Evolutionary conservation across 2,113 vertebrate genomes (phyloP).

Genomic region (Rhinogobius similis): DNA sequence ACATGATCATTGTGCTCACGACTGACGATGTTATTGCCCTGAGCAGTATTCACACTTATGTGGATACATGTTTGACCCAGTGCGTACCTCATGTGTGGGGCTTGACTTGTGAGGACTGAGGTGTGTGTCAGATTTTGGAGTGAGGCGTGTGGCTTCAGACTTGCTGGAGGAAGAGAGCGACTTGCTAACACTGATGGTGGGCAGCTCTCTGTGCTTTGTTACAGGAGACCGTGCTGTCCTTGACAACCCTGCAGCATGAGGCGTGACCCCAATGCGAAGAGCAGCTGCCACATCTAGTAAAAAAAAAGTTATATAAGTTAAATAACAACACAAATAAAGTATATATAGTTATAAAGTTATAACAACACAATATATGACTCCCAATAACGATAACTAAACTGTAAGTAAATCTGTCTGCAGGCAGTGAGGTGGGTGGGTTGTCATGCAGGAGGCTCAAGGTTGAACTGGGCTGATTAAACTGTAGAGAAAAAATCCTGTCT

Average conservation of each 20-base stretch:
- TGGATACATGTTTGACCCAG: neutral
- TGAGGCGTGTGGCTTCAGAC: constrained; percentile 74
- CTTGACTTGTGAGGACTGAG: constrained; percentile 91
- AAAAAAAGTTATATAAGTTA: no score
- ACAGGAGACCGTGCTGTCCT: constrained; percentile 69
- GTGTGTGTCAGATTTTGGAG: constrained; percentile 80
- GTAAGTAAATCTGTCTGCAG: constrained; percentile 44
- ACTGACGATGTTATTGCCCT: constrained; percentile 53
- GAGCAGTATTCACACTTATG: constrained; percentile 22
- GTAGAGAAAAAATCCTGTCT: constrained; percentile 56
- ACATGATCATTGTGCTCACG: constrained; percentile 37
- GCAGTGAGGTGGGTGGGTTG: constrained; percentile 43
- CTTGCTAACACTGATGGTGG: constrained; percentile 77
- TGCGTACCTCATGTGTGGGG: constrained; percentile 88
- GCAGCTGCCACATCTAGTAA: constrained; percentile 71
- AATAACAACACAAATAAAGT: no score
- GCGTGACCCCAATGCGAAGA: constrained; percentile 64
- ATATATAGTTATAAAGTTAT: constrained; percentile 12
- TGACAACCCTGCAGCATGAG: constrained; percentile 66
- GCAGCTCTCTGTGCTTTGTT: constrained; percentile 75
- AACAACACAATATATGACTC: constrained; percentile 33
- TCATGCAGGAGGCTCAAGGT: constrained; percentile 67
- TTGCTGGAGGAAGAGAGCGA: constrained; percentile 75
- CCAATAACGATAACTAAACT: constrained; percentile 23
- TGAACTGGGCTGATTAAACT: constrained; percentile 67